phyloP scores from a whole-genome alignment of 2,113 vertebrate genomes.

The Psilopogon haemacephalus region DNA sequence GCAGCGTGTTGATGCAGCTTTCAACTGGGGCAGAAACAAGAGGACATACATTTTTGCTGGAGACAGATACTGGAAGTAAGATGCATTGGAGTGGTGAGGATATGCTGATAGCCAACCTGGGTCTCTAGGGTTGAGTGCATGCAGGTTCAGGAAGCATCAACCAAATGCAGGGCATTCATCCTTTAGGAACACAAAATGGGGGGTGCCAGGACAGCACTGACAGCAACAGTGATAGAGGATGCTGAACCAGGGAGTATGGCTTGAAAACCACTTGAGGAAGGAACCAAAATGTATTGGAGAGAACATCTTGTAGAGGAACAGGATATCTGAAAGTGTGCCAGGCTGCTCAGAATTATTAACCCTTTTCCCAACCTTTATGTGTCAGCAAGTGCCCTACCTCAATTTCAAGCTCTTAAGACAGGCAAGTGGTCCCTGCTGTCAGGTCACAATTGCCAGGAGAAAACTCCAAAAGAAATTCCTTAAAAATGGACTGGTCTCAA shows the following conservation, averaged over 20 bases:
- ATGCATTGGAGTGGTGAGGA: not conserved
- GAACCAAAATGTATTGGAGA: not conserved
- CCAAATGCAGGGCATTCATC: not conserved
- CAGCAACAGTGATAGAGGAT: not conserved
- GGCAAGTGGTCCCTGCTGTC: not conserved
- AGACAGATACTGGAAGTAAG: conserved; percentile 96
- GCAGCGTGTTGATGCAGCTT: conserved; percentile 86
- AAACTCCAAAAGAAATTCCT: not conserved
- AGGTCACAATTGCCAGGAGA: not conserved
- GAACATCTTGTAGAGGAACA: not conserved
- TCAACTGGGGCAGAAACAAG: conserved; percentile 92
- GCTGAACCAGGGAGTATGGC: not conserved
- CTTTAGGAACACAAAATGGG: not conserved
- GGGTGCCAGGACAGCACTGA: not conserved
- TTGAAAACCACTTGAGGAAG: not conserved
- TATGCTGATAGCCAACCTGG: not conserved
- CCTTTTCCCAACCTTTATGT: not conserved
- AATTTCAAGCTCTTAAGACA: not conserved
- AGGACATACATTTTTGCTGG: conserved; percentile 94
- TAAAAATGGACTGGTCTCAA: not conserved
- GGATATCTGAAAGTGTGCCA: not conserved
- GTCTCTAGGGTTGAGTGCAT: not conserved
- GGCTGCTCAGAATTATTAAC: not conserved
- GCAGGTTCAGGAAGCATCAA: not conserved
- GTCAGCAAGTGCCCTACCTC: not conserved